Conservation (phyloP, 2,797 vertebrate genomes). For the Dromococcyx pavoninus region DNA sequence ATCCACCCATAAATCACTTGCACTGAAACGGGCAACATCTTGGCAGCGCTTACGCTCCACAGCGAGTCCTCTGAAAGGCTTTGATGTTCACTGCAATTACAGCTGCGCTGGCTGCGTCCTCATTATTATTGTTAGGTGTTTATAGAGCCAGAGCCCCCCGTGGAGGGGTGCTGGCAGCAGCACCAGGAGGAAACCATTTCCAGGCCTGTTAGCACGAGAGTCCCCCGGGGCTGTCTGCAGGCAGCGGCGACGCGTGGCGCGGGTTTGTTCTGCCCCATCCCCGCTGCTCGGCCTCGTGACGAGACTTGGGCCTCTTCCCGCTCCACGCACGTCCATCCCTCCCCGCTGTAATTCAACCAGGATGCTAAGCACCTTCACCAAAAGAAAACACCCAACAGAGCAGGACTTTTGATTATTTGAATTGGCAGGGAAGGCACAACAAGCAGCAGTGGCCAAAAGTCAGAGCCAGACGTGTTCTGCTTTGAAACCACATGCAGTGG, state of each 20-base stretch:
- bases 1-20: background rate
- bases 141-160: background rate
- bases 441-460: background rate
- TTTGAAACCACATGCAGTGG: background rate
- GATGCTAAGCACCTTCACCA: background rate
- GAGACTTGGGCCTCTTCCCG: background rate
- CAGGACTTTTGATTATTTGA: constrained; percentile 15
- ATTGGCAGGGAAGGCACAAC: constrained; percentile 29
- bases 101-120: background rate
- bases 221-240: background rate
- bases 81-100: constrained; percentile 6
- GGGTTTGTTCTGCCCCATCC: background rate
- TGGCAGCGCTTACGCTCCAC: accelerated
- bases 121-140: background rate
- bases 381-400: background rate
- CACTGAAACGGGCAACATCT: background rate
- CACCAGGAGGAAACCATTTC: background rate
- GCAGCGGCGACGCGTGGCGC: accelerated
- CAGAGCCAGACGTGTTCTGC: background rate
- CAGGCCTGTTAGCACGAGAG: background rate
- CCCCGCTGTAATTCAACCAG: accelerated
- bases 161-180: background rate
- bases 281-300: background rate
- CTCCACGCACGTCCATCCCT: accelerated
- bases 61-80: background rate